These are phyloP conservation scores for Anoncus sp. DNA, from an alignment of 2,888 invertebrate genomes.

Conservation along the genomic window DNA sequence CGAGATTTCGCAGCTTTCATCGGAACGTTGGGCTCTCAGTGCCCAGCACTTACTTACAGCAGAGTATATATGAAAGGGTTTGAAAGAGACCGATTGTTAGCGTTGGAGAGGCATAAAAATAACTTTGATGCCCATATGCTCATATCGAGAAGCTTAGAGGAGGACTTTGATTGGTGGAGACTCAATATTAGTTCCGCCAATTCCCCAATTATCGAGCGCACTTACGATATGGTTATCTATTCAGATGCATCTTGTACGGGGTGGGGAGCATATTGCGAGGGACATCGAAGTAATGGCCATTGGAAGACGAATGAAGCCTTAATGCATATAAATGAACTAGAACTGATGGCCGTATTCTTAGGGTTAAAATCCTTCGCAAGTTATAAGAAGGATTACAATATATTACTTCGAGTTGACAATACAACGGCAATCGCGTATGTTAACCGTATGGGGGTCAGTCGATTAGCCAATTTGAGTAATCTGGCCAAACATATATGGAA, in stretches of 20 bases:
- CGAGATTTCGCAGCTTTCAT: conserved; percentile 36
- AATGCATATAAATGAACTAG: conserved; percentile 55
- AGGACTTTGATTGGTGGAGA: conserved; percentile 41
- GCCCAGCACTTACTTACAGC: conserved; percentile 38
- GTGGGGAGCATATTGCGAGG: conserved; percentile 49
- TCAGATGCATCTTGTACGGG: conserved; percentile 60
- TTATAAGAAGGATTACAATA: conserved; percentile 7
- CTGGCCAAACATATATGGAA: conserved; percentile 27
- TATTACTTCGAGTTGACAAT: conserved; percentile 47
- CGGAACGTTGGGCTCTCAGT: conserved; percentile 20
- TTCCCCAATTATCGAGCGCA: neutral
- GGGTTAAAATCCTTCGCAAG: conserved; percentile 39
- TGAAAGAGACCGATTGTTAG: conserved; percentile 26
- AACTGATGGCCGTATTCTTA: conserved; percentile 41
- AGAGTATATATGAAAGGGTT: conserved; percentile 29
- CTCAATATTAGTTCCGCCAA: conserved; percentile 5
- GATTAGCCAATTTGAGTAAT: neutral
- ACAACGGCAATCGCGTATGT: conserved; percentile 46
- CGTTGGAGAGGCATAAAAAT: conserved; percentile 27
- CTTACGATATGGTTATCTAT: conserved; percentile 54
- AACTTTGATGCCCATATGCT: conserved; percentile 32
- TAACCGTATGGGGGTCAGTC: conserved; percentile 43
- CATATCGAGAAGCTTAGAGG: conserved; percentile 17
- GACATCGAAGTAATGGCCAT: conserved; percentile 38
- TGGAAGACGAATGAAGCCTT: conserved; percentile 45